Percentiles rank a stretch among this genome's conserved stretches.
Evolutionary conservation across 2,113 vertebrate species (phyloP).

Genomic region (Chionis minor): DNA sequence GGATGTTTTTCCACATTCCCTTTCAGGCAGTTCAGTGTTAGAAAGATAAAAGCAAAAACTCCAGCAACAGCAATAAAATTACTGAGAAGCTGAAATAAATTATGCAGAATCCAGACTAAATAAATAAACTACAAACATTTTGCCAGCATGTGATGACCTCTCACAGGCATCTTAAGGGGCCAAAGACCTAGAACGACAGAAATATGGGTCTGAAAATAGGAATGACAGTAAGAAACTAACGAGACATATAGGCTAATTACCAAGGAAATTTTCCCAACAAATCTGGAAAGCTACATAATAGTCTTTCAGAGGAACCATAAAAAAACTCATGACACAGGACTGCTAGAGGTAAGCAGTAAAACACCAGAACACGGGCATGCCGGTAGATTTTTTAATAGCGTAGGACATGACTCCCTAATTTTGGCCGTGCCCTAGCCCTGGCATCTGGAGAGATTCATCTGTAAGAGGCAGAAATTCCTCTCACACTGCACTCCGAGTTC

Average conservation of each 20-base stretch:
- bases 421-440: background rate
- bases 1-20: background rate
- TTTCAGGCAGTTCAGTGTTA: background rate
- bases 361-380: background rate
- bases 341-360: background rate
- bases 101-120: background rate
- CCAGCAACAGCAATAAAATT: background rate
- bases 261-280: background rate
- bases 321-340: background rate
- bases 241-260: background rate
- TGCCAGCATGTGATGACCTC: background rate
- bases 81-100: background rate
- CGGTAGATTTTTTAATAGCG: background rate
- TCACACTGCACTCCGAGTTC: background rate
- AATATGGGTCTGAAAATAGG: background rate
- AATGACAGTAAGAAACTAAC: background rate
- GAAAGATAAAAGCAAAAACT: background rate
- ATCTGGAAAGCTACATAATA: background rate
- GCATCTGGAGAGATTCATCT: background rate
- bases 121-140: background rate
- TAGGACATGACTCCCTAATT: background rate
- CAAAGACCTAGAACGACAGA: background rate
- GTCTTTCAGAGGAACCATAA: background rate
- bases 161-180: background rate
- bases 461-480: constrained; percentile 11